Evolutionary conservation across 2,888 invertebrate genomes (phyloP), one percentile per base, ranked within the genome.

Genomic region (Thymelicus sylvestris): DNA sequence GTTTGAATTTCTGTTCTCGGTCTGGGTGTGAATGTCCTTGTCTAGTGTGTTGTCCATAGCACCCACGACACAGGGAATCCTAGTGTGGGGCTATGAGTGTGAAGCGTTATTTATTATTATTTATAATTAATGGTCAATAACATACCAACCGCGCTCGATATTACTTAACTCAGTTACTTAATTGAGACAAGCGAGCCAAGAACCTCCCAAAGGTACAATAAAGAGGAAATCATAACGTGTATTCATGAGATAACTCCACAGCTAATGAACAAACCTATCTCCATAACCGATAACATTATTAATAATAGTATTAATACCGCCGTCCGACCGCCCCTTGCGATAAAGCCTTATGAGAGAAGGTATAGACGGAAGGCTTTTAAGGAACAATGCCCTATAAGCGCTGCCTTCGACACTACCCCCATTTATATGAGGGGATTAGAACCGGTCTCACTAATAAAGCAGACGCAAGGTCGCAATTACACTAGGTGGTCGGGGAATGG

Each of bases 381-480:
- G 78, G 85, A 87, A 91, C 91, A 90, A 90, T 85, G 81, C 81
- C 79, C 76, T 75, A 77, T 74, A 76, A 76, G 78, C 75, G 74
- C 76, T 75, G 76, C 79, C 81, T 81, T 81, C 80, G 78, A 80
- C 80, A 79, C 78, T 74, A 72, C 73, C 75, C 65, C 80, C 83
- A 83, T 86, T 86, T 86, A 83, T 89, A 86, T 82, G 84, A 82
- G 83, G 81, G 87, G 81, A 88, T 88, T 88, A 88, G 79, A 80
- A 81, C 84, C 79, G 79, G 76, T 81, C 83, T 77, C 78, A 38
- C 79, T 77, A 83, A 84, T 85, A 83, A 84, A 83, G 81, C 80
- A 78, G 83, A 80, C 59, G 81, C 83, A 84, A 84, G 82, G 82
- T 81, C 78, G 79, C 84, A 83, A 84, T 80, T 84, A 83, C 83